Evolutionary conservation across 2,113 vertebrate species (phyloP).

Genomic region (Psilopogon haemacephalus): DNA sequence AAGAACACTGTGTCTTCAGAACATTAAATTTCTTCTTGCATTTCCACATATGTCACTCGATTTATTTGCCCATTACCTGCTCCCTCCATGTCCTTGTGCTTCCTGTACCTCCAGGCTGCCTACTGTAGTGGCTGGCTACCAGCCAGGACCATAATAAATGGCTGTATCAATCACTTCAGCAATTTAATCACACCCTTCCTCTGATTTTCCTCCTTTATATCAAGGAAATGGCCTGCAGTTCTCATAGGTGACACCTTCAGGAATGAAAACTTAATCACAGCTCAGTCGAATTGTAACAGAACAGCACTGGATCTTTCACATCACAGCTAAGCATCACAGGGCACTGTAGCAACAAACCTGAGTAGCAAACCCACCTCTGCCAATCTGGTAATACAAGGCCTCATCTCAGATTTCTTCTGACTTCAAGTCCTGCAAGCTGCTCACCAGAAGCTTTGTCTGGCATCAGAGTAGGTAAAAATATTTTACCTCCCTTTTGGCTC

Average conservation of each 20-base stretch:
- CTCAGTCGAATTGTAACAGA: rapidly evolving
- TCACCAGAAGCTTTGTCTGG: neutral
- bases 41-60: neutral
- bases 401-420: neutral
- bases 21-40: neutral
- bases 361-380: neutral
- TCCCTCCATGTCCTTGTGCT: neutral
- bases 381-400: neutral
- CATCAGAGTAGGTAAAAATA: neutral
- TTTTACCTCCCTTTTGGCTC: neutral
- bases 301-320: neutral
- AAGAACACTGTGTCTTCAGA: neutral
- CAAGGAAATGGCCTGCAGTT: constrained; percentile 7
- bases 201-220: neutral
- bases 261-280: constrained; percentile 2
- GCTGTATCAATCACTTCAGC: constrained; percentile 16
- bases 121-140: neutral
- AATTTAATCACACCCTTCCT: constrained; percentile 39
- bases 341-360: neutral
- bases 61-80: neutral
- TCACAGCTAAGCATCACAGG: neutral
- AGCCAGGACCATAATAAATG: neutral
- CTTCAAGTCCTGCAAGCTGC: neutral
- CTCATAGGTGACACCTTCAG: neutral
- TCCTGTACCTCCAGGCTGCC: constrained; percentile 6